phyloP scores from a whole-genome alignment of 1,140 invertebrate genomes.

The Conus betulinus region DNA sequence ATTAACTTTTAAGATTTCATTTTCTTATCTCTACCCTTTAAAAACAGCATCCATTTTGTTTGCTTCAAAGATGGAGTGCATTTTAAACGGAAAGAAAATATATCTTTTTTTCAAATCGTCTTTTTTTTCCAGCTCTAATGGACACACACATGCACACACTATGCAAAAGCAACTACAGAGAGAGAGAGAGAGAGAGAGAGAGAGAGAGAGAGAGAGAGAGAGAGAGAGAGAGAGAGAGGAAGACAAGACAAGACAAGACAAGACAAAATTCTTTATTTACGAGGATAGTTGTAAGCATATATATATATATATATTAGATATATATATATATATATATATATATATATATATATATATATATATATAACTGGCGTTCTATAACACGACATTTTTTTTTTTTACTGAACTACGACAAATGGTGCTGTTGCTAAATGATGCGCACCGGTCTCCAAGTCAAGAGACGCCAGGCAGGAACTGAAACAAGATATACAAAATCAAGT shows the following conservation, averaged over 20 bases:
- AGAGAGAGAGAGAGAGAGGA: no score
- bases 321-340: slow-evolving; percentile 6
- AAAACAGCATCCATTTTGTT: no score
- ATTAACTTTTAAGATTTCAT: neutral
- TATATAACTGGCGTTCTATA: neutral
- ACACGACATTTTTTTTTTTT: neutral
- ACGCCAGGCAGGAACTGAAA: neutral
- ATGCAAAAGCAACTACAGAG: neutral
- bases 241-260: no score
- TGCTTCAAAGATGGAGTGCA: no score
- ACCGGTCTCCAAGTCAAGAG: neutral
- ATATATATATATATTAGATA: slow-evolving; percentile 1
- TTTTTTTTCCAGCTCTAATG: neutral
- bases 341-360: neutral
- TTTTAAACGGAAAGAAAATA: neutral
- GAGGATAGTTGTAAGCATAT: neutral
- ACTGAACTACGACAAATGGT: neutral
- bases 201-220: no score
- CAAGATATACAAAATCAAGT: neutral
- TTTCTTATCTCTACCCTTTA: neutral
- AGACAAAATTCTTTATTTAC: no score
- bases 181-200: neutral
- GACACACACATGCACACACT: neutral
- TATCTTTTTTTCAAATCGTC: no score
- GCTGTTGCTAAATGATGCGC: neutral